phyloP scores from a whole-genome alignment of 2,113 vertebrate genomes.

The Parotia lawesii region DNA sequence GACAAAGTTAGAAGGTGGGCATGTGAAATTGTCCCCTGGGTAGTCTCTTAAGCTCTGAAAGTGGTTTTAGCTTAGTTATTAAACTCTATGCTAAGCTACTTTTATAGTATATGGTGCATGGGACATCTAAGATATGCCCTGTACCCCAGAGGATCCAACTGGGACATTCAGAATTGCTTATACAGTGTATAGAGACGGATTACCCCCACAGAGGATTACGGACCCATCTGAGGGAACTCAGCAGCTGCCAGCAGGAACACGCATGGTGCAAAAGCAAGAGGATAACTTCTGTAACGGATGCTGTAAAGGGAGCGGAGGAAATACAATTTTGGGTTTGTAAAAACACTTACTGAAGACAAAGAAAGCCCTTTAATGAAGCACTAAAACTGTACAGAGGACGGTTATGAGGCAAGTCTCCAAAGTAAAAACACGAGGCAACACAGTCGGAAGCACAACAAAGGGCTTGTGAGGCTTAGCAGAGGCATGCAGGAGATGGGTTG shows the following conservation, averaged over 20 bases:
- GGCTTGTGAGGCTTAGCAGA: slow-evolving; percentile 27
- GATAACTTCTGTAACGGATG: not conserved
- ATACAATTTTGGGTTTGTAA: not conserved
- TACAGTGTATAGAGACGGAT: not conserved
- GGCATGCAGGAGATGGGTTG: slow-evolving; percentile 26
- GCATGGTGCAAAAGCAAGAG: not conserved
- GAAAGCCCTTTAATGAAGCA: not conserved
- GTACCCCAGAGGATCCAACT: not conserved
- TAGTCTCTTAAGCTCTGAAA: not conserved
- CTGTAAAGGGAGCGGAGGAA: not conserved
- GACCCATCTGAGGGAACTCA: not conserved
- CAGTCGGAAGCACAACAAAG: slow-evolving; percentile 48
- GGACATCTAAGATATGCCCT: not conserved
- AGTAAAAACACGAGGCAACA: not conserved
- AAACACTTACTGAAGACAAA: slow-evolving; percentile 18
- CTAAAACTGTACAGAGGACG: not conserved
- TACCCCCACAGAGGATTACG: not conserved
- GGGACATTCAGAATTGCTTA: accelerated
- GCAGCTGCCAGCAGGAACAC: not conserved
- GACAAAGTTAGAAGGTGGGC: not conserved
- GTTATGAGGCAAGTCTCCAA: slow-evolving; percentile 2
- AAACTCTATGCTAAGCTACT: not conserved
- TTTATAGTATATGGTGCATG: not conserved
- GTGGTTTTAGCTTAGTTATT: not conserved
- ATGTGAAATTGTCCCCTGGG: not conserved